Evolutionary conservation across 1,140 invertebrate genomes (phyloP).

Genomic region (Andrena cerasifolii): DNA sequence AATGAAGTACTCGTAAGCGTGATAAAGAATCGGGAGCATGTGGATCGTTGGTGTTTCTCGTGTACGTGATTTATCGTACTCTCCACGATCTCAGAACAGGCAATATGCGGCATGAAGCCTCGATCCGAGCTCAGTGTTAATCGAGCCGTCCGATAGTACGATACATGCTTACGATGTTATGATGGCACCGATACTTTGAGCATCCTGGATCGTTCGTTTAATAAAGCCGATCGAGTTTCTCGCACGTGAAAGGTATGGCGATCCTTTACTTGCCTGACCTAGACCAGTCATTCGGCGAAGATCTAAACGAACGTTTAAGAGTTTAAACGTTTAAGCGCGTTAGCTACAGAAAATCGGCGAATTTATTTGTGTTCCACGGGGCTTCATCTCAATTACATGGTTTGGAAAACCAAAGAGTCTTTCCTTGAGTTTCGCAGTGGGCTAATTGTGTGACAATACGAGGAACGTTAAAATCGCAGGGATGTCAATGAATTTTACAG

Average conservation of each 20-base stretch:
- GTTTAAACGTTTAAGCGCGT: neutral
- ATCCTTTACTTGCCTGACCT: neutral
- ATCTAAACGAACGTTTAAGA: neutral
- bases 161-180: constrained; percentile 20
- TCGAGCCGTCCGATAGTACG: constrained; percentile 46
- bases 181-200: neutral
- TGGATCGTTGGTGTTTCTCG: constrained; percentile 8
- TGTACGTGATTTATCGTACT: constrained; percentile 14
- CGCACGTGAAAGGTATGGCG: neutral
- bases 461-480: neutral
- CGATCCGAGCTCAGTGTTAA: constrained; percentile 44
- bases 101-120: constrained; percentile 19
- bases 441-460: neutral
- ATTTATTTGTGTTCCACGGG: neutral
- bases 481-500: neutral
- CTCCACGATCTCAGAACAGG: constrained; percentile 15
- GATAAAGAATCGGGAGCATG: neutral
- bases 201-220: neutral
- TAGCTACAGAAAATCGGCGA: too few relatives aligned
- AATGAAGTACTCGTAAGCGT: neutral
- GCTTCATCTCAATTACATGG: neutral
- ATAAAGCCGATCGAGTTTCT: neutral
- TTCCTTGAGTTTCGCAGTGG: constrained; percentile 9
- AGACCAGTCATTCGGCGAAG: constrained; percentile 13
- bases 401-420: neutral